Conservation (phyloP, 2,113 vertebrate genomes). For the Corythaeola cristata region DNA sequence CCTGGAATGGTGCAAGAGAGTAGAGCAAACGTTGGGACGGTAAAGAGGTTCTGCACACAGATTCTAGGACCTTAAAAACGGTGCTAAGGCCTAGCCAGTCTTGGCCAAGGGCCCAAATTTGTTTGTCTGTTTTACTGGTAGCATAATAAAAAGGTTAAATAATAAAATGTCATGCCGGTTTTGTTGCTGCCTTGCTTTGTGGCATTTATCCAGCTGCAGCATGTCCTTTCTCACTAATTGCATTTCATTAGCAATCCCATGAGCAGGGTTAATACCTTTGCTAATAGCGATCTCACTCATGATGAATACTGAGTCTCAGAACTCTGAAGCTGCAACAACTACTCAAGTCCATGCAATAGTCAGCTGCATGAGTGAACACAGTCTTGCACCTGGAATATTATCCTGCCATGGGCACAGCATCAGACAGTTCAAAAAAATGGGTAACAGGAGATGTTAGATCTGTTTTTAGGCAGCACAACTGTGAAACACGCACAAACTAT, state of each 20-base stretch:
- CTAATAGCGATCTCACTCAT: not conserved
- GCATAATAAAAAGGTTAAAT: not conserved
- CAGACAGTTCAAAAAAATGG: not conserved
- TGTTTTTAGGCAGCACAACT: not conserved
- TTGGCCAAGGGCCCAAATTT: not conserved
- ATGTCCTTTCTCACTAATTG: not conserved
- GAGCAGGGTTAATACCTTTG: not conserved
- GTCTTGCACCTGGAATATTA: not conserved
- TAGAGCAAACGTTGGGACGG: fast-evolving
- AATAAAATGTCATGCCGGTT: not conserved
- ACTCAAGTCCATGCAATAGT: not conserved
- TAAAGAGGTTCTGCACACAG: not conserved
- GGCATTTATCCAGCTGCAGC: not conserved
- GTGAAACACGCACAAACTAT: not conserved
- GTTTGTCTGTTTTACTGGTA: not conserved
- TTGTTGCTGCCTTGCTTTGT: not conserved
- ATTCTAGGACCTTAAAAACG: not conserved
- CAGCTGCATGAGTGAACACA: not conserved
- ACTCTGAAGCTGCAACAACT: not conserved
- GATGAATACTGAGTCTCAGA: not conserved
- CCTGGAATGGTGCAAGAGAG: not conserved
- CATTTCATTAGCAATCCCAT: fast-evolving
- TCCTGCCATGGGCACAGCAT: not conserved
- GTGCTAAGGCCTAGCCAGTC: not conserved
- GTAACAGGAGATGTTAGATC: not conserved